These are phyloP conservation scores for Chaenogobius annularis DNA, from an alignment of 2,113 vertebrate species.

Conservation along the genomic window DNA sequence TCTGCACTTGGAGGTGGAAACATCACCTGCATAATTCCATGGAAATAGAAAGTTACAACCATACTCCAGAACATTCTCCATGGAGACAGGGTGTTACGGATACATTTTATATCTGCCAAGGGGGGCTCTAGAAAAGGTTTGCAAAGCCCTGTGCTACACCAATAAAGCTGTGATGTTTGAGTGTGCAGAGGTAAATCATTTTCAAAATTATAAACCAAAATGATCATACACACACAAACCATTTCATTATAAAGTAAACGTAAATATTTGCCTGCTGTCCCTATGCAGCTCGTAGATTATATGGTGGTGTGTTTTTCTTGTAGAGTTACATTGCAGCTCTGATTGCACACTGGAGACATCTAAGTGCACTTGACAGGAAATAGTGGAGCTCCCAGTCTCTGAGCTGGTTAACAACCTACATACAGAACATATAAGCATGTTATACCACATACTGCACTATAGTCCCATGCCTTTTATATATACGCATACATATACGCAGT, in stretches of 20 bases:
- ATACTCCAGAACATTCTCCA: too few relatives aligned
- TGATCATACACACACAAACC: neutral
- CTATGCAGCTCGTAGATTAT: neutral
- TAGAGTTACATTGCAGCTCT: slow-evolving; percentile 7
- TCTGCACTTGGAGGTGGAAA: too few relatives aligned
- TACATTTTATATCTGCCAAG: too few relatives aligned
- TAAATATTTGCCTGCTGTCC: neutral
- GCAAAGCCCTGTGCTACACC: too few relatives aligned
- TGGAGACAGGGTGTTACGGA: too few relatives aligned
- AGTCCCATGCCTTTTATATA: neutral
- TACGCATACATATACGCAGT: neutral
- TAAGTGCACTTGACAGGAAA: slow-evolving; percentile 24
- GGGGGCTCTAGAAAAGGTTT: too few relatives aligned
- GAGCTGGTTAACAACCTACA: neutral
- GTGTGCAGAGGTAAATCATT: neutral
- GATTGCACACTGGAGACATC: slow-evolving; percentile 1
- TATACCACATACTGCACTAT: neutral
- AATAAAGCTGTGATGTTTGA: too few relatives aligned
- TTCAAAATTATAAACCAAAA: neutral
- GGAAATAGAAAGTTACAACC: too few relatives aligned
- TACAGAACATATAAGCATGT: neutral
- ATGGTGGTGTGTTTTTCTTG: slow-evolving; percentile 7
- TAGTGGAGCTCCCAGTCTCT: slow-evolving; percentile 3
- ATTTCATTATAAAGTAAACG: neutral
- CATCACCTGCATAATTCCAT: too few relatives aligned